Base-by-base conservation (phyloP, 2,888 invertebrate genomes). In the Strigamia transsilvanica region DNA sequence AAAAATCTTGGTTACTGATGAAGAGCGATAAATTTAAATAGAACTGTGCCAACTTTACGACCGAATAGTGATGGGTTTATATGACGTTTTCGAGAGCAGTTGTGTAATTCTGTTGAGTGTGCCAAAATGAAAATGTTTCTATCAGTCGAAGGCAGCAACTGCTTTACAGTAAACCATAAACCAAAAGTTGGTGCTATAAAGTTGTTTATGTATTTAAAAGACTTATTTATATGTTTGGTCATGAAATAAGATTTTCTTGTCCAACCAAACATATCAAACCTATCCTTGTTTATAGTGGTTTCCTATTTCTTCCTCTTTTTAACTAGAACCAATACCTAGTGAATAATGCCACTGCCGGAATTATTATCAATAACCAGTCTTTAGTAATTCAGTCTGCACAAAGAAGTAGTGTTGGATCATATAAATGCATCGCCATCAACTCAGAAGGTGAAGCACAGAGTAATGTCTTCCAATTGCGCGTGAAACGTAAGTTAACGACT, bases 21-120 rank as follows among this genome's bases (percentile, higher is more conserved):
- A 73, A 73, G 73, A 27, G 73, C 73, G 32, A 73, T 73, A 73
- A 73, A 73, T 73, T 73, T 73, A 73, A 73, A 73, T 73, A 73
- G 73, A 73, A 73, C 73, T 73, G 73, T 73, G 73, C 73, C 73
- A 73, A 73, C 73, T 73, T 73, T 73, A 73, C 73, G 73, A 73
- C 27, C 73, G 27, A 73, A 10, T 73, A 73, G 73, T 73, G 73
- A 73, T 73, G 73, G 73, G 73, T 73, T 73, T 73, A 73, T 73
- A 73, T 73, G 73, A 73, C 27, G 32, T 73, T 73, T 73, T 27
- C 73, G 73, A 73, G 73, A 27, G 73, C 73, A 73, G 73, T 27
- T 73, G 73, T 73, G 73, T 73, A 73, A 73, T 73, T 73, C 73
- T 73, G 73, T 73, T 73, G 73, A 73, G 73, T 73, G 32, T 73